Evolutionary conservation across 2,113 vertebrate genomes (phyloP), one percentile per base, ranked within the genome.

Genomic region (Pelodiscus sinensis): DNA sequence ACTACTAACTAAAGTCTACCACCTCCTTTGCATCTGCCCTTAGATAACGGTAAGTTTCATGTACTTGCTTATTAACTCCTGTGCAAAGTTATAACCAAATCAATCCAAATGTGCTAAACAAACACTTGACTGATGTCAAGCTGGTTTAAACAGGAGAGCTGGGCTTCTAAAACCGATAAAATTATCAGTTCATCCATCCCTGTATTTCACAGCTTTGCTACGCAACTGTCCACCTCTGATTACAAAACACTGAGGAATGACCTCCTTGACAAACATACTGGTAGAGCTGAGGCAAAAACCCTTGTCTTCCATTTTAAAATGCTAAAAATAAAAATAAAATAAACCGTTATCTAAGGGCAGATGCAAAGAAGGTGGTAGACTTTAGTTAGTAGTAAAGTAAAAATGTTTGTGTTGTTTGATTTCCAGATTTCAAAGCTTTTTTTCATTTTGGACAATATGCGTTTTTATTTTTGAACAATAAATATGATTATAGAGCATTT

Each of bases 81-180:
- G 8, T 62, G 27, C 88, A 16, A 90, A 92, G 92, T 71, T 87
- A 81, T 38, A 90, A 55, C 56, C 78, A 78, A 78, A 78, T 25
- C 22, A 35, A 84, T 89, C 60, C 27, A 87, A 31, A 79, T 9
- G 31, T 16, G 24, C 1, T 84, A 86, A 88, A 92, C 81, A 4
- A 51, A 52, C 35, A 85, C 92, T 81, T 55, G 55, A 85, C 6
- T 80, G 56, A 58, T 85, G 65, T 73, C 80, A 90, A 81, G 27
- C 1, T 81, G 35, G 1, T 92, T 89, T 80, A 44, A 90, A 84
- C 18, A 89, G 19, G 82, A 94, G 90, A 54, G 35, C 38, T 79
- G 27, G 79, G 81, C 89, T 95, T 86, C 57, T 85, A 52, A 90
- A 89, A 25, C 29, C 1, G 81, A 92, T 92, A 75, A 91, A 80